Evolutionary conservation across 2,888 invertebrate species (phyloP).

Genomic region (Melanostoma scalare): DNA sequence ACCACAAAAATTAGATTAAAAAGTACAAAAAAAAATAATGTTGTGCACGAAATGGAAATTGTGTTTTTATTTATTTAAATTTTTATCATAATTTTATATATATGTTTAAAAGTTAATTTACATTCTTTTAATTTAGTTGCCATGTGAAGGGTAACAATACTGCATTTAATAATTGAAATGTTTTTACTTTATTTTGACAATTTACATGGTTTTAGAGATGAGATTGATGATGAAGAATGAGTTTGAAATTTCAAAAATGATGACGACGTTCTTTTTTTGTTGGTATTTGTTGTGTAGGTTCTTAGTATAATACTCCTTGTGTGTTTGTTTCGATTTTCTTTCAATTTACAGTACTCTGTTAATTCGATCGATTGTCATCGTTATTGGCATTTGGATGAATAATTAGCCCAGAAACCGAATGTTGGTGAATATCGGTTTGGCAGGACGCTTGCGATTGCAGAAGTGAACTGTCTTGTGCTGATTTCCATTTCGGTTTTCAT

Average conservation of each 20-base stretch:
- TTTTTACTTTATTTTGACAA: slow-evolving; percentile 25
- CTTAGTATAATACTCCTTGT: slow-evolving; percentile 24
- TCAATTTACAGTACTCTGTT: slow-evolving; percentile 11
- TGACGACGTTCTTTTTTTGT: too few relatives aligned
- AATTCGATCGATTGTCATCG: slow-evolving; percentile 34
- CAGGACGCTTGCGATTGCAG: slow-evolving; percentile 85
- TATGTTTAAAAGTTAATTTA: slow-evolving; percentile 42
- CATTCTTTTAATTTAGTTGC: slow-evolving; percentile 48
- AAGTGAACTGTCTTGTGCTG: slow-evolving; percentile 84
- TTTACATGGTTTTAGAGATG: slow-evolving; percentile 7
- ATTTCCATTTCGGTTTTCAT: slow-evolving; percentile 84
- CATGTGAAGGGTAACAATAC: slow-evolving; percentile 69
- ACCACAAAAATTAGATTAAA: not conserved
- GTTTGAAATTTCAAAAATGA: too few relatives aligned
- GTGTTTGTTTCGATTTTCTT: not conserved
- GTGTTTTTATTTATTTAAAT: slow-evolving; percentile 50
- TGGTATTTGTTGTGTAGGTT: too few relatives aligned
- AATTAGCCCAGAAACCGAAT: slow-evolving; percentile 85
- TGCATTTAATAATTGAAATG: slow-evolving; percentile 52
- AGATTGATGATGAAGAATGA: too few relatives aligned
- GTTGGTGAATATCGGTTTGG: slow-evolving; percentile 85
- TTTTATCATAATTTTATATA: slow-evolving; percentile 33
- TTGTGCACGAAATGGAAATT: slow-evolving; percentile 63
- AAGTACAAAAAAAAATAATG: slow-evolving; percentile 37
- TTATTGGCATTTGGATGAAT: not conserved